These are phyloP conservation scores for Cryptophagus acutangulus DNA, from an alignment of 2,888 invertebrate genomes.

Conservation along the genomic window DNA sequence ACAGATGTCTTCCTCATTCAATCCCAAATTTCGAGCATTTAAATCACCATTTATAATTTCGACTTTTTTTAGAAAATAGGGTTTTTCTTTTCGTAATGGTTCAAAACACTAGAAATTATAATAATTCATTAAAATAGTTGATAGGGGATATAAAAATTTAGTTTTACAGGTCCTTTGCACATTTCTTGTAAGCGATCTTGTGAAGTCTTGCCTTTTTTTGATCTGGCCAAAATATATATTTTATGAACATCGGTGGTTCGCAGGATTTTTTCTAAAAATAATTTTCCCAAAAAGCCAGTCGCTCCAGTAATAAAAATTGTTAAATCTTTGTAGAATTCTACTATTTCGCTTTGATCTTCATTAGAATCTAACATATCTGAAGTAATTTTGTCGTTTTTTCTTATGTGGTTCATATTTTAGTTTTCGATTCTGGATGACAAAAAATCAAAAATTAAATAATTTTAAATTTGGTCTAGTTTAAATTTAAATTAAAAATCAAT, in stretches of 20 bases:
- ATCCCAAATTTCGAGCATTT: slow-evolving; percentile 51
- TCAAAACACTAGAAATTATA: slow-evolving; percentile 34
- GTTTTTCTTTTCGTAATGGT: slow-evolving; percentile 47
- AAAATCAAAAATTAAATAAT: too few relatives aligned
- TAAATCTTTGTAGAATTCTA: slow-evolving; percentile 36
- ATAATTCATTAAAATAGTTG: too few relatives aligned
- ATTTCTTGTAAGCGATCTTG: slow-evolving; percentile 50
- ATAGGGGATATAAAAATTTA: too few relatives aligned
- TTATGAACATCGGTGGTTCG: slow-evolving; percentile 40
- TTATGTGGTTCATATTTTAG: too few relatives aligned
- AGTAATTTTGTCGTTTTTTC: slow-evolving; percentile 51
- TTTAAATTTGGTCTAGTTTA: too few relatives aligned
- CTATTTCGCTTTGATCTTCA: slow-evolving; percentile 34
- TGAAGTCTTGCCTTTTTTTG: slow-evolving; percentile 38
- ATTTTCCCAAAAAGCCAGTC: slow-evolving; percentile 45
- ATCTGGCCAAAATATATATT: slow-evolving; percentile 38
- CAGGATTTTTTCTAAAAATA: slow-evolving; percentile 40
- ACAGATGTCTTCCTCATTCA: slow-evolving; percentile 47
- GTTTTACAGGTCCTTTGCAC: slow-evolving; percentile 57
- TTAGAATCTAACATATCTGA: slow-evolving; percentile 47
- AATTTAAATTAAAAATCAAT: too few relatives aligned
- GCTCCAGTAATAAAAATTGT: slow-evolving; percentile 43
- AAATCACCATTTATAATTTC: slow-evolving; percentile 55
- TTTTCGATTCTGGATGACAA: too few relatives aligned
- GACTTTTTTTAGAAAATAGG: slow-evolving; percentile 54